A percentile compares a stretch with the other conserved stretches of the same genome.
Conservation (phyloP, 1,140 invertebrate species). For the Apocrypta bakeri region DNA sequence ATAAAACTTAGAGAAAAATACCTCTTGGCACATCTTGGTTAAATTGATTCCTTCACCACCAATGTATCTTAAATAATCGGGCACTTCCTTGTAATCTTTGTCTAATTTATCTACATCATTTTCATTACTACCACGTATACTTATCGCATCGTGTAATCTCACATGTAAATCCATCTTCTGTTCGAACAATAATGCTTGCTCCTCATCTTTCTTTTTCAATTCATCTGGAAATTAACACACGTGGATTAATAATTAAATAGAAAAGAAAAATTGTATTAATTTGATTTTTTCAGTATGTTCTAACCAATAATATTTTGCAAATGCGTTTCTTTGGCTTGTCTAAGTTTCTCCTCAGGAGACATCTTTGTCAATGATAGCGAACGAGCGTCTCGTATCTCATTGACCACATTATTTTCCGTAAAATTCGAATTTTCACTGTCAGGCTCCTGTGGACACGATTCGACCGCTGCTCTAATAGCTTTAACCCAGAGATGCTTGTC, state of each 20-base stretch:
- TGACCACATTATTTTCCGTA: constrained; percentile 75
- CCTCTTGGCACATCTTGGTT: constrained; percentile 69
- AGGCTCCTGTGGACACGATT: constrained; percentile 80
- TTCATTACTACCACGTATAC: constrained; percentile 68
- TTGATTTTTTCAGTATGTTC: constrained; percentile 50
- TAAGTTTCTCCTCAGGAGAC: constrained; percentile 84
- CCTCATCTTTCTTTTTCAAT: constrained; percentile 89
- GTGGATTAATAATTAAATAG: background rate
- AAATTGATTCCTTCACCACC: constrained; percentile 67
- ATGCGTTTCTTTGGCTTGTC: constrained; percentile 81
- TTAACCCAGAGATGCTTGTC: constrained; percentile 93
- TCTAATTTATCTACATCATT: constrained; percentile 63
- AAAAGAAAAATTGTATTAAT: constrained; percentile 4
- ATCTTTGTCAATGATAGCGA: constrained; percentile 69
- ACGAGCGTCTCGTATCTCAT: constrained; percentile 64
- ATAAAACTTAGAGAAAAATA: constrained; percentile 44
- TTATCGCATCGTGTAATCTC: constrained; percentile 82
- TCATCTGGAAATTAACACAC: constrained; percentile 72
- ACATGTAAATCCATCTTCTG: constrained; percentile 91
- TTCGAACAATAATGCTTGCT: constrained; percentile 89
- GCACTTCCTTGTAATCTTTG: constrained; percentile 63
- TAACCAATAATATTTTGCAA: constrained; percentile 83
- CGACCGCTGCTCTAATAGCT: constrained; percentile 83
- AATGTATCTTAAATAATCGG: constrained; percentile 68
- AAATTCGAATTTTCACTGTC: constrained; percentile 77